A percentile compares a stretch with the other conserved stretches of the same genome.
phyloP scores from a whole-genome alignment of 2,888 invertebrate genomes.

The Gibbula magus region DNA sequence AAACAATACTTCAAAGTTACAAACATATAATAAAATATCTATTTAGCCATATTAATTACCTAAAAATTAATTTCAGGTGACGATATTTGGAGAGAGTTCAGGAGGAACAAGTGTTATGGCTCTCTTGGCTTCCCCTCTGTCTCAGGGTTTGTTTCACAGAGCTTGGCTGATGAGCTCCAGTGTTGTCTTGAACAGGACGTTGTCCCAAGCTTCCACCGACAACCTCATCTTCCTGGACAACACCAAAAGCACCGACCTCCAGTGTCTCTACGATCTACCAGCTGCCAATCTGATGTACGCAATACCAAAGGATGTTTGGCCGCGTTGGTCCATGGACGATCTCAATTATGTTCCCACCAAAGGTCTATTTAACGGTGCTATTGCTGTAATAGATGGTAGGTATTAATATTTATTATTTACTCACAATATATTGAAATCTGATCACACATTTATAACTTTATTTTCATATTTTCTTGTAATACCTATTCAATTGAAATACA shows the following conservation, averaged over 20 bases:
- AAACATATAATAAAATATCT: no score
- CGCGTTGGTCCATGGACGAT: conserved; percentile 29
- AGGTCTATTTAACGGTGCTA: conserved; percentile 23
- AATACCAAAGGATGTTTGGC: conserved; percentile 35
- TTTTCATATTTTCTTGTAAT: no score
- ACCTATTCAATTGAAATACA: no score
- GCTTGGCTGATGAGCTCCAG: conserved; percentile 75
- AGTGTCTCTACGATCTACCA: conserved; percentile 32
- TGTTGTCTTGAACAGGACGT: conserved; percentile 60
- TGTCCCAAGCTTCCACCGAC: conserved; percentile 54
- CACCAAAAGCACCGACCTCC: conserved; percentile 26
- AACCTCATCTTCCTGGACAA: conserved; percentile 54
- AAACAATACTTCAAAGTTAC: no score
- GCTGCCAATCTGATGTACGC: conserved; percentile 17
- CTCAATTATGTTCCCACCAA: conserved; percentile 19
- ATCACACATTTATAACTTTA: no score
- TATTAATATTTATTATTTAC: no score
- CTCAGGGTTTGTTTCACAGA: conserved; percentile 81
- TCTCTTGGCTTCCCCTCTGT: conserved; percentile 79
- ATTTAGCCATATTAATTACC: no score
- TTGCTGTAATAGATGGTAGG: conserved; percentile 40
- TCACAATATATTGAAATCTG: no score
- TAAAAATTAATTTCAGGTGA: conserved; percentile 81
- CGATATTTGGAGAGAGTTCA: conserved; percentile 88
- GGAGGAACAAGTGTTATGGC: conserved; percentile 90